Conservation (phyloP, 1,140 invertebrate genomes). For the Centruroides sculpturatus region DNA sequence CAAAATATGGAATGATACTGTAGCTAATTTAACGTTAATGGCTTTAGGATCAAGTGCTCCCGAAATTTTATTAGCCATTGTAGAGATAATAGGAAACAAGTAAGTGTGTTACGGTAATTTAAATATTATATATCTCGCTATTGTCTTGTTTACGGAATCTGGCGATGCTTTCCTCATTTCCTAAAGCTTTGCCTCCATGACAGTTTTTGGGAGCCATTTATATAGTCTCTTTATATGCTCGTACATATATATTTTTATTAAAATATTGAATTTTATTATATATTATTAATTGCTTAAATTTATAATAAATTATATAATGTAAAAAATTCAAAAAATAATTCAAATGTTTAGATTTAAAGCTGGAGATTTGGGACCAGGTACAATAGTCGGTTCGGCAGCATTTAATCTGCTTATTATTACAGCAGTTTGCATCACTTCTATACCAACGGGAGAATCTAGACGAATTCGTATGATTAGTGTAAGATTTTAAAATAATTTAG, state of each 20-base stretch:
- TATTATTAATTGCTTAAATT: no score
- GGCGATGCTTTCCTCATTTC: no score
- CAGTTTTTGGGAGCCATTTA: no score
- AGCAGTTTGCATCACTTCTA: conserved; percentile 38
- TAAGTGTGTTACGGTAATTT: neutral
- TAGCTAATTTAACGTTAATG: conserved; percentile 49
- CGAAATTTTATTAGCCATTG: conserved; percentile 45
- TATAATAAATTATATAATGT: no score
- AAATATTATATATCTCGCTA: no score
- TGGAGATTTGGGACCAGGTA: conserved; percentile 42
- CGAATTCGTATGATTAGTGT: conserved; percentile 36
- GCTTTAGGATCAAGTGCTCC: conserved; percentile 47
- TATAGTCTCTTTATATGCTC: no score
- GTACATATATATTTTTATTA: no score
- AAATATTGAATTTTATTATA: no score
- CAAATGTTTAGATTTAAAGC: conserved; percentile 26
- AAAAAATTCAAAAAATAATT: neutral
- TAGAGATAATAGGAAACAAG: conserved; percentile 40
- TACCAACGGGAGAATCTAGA: conserved; percentile 35
- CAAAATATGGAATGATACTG: conserved; percentile 44
- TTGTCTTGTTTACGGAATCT: no score
- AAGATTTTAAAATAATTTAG: neutral
- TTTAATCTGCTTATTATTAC: conserved; percentile 45
- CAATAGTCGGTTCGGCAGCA: conserved; percentile 49
- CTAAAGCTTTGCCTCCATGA: no score